Base-by-base conservation (phyloP, 1,140 invertebrate genomes). In the Marisa cornuarietis region DNA sequence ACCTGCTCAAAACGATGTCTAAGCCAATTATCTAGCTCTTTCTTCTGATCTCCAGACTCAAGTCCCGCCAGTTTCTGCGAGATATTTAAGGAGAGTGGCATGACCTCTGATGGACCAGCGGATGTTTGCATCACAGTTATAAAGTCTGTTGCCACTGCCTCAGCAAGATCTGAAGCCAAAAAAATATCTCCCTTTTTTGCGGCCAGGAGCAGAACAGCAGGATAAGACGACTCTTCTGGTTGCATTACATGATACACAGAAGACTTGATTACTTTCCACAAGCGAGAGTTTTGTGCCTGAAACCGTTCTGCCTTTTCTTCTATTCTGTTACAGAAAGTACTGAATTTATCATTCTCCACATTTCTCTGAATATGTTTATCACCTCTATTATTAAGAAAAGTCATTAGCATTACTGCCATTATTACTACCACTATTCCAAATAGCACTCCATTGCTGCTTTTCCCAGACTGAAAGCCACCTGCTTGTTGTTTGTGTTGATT, bases 1-100 rank as follows among this genome's bases (percentile, higher is more conserved):
- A 85, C 54, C 20, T 86, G 52, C 71, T 86, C 85, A 16, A 88
- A 66, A 11, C 83, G 69, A 42, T 81, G 72, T 73, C 86, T 86
- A 24, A 83, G 81, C 61, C 77, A 76, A 14, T 62, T 76, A 42
- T 78, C n/a, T 18, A 76, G 72, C 1, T n/a, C 51, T 6, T 76
- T 54, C 3, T 72, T 78, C n/a, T 82, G 75, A 14, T 78, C 68
- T 16, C 31, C 65, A 20, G 62, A 18, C 66, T 80, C 63, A 26
- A 84, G 74, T 11, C 69, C 62, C 5, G 26, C 61, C 14, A 31
- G 16, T 22, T 69, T 75, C 22, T 51, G 51, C 0, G 68, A 61
- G 26, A 82, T 81, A 69, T 82, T 83, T 16, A 83, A 54, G 8
- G 73, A 71, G 61, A 79, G 82, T 4, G 84, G 65, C 13, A 14